Evolutionary conservation across 53 echinoderm and acorn worm genomes (phyloP).

Genomic region (Echinarachnius parma): DNA sequence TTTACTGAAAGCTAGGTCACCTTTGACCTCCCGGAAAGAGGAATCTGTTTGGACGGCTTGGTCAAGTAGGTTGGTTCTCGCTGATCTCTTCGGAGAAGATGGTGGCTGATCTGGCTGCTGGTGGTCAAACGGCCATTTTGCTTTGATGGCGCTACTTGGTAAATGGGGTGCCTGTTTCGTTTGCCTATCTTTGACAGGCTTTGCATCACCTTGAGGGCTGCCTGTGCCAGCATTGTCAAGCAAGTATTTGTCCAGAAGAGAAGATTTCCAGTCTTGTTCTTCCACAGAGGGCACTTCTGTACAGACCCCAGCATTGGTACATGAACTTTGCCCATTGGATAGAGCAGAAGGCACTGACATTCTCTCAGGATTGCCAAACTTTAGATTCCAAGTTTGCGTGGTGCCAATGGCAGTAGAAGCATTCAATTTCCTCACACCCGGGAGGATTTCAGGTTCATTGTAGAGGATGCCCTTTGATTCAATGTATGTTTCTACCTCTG

Average conservation of each 20-base stretch:
- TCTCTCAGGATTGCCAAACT: too few relatives aligned
- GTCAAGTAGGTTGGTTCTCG: neutral
- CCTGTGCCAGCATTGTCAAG: too few relatives aligned
- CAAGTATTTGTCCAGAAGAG: too few relatives aligned
- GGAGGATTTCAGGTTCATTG: conserved; percentile 7
- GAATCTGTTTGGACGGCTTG: neutral
- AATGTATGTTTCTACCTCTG: conserved; percentile 10
- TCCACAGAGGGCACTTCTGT: too few relatives aligned
- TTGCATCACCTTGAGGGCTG: neutral
- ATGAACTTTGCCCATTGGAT: too few relatives aligned
- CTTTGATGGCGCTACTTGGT: too few relatives aligned
- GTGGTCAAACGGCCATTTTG: neutral
- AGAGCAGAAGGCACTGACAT: too few relatives aligned
- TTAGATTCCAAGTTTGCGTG: conserved; percentile 6
- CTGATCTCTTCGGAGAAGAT: neutral
- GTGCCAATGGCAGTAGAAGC: conserved; percentile 18
- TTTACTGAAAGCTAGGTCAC: neutral
- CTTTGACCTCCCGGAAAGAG: neutral
- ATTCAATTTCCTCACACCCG: neutral
- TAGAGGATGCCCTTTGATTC: conserved; percentile 17
- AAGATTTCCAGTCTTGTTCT: too few relatives aligned
- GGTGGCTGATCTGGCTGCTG: neutral
- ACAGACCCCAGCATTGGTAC: too few relatives aligned
- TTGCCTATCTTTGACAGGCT: too few relatives aligned
- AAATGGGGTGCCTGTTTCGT: conserved; percentile 4